Evolutionary conservation across 2,888 invertebrate genomes (phyloP).

Genomic region (Lamellibrachia satsuma): DNA sequence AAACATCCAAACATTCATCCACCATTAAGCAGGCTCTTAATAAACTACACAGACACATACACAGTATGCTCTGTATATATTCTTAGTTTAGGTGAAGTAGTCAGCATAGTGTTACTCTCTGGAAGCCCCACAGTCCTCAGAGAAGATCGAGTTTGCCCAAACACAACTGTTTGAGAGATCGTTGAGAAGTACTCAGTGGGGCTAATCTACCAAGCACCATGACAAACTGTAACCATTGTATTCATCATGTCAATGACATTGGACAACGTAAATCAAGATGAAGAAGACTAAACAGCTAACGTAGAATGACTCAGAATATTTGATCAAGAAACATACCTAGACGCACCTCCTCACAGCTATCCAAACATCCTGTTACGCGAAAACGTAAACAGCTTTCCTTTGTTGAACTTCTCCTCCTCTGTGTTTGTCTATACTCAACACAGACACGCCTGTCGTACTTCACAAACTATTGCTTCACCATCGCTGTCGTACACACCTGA

Average conservation of each 20-base stretch:
- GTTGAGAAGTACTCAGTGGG: no score
- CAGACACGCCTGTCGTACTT: neutral
- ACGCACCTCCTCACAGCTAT: neutral
- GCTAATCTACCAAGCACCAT: no score
- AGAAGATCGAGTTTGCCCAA: no score
- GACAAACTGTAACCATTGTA: no score
- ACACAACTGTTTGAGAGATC: no score
- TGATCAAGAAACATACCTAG: neutral
- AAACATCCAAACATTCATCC: neutral
- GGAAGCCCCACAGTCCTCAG: no score
- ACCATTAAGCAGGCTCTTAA: neutral
- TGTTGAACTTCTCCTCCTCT: neutral
- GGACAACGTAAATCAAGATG: no score
- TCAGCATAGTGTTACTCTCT: no score
- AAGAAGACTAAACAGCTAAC: neutral
- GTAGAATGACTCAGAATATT: neutral
- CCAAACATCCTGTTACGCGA: neutral
- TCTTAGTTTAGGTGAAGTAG: neutral
- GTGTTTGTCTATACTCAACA: slow-evolving; percentile 2
- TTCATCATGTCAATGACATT: no score
- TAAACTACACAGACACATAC: neutral
- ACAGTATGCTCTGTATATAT: neutral
- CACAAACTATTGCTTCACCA: neutral
- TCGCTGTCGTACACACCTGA: neutral
- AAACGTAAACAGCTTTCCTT: neutral